These are phyloP conservation scores for Chironomus riparius DNA, from an alignment of 2,888 invertebrate genomes.

Conservation along the genomic window DNA sequence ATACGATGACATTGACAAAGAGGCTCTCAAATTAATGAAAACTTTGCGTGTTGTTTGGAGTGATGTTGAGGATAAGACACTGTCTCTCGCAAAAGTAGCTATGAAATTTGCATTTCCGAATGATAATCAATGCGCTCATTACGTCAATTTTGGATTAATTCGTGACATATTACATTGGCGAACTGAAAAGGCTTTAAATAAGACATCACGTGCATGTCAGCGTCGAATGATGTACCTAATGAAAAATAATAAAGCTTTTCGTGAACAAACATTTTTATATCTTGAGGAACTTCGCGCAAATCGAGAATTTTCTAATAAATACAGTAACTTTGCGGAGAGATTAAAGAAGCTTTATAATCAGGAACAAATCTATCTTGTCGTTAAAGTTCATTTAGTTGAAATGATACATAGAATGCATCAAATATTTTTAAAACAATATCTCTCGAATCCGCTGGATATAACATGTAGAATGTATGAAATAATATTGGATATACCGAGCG, in stretches of 20 bases:
- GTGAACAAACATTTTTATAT: slow-evolving; percentile 51
- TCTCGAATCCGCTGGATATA: slow-evolving; percentile 26
- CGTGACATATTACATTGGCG: slow-evolving; percentile 50
- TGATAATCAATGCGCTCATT: slow-evolving; percentile 33
- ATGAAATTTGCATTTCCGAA: slow-evolving; percentile 46
- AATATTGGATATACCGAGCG: slow-evolving; percentile 35
- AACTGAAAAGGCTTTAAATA: slow-evolving; percentile 47
- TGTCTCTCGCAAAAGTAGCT: slow-evolving; percentile 58
- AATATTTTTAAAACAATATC: slow-evolving; percentile 33
- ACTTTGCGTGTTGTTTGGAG: slow-evolving; percentile 55
- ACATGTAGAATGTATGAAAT: not conserved
- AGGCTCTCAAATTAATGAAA: slow-evolving; percentile 5
- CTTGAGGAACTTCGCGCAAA: slow-evolving; percentile 51
- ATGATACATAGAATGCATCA: slow-evolving; percentile 36
- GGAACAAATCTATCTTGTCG: slow-evolving; percentile 34
- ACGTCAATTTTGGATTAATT: slow-evolving; percentile 42
- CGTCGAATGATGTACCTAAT: slow-evolving; percentile 54
- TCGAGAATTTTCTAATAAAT: slow-evolving; percentile 39
- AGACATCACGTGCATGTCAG: slow-evolving; percentile 59
- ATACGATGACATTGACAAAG: slow-evolving; percentile 1
- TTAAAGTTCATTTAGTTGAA: slow-evolving; percentile 38
- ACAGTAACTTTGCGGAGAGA: slow-evolving; percentile 35
- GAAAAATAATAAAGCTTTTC: slow-evolving; percentile 47
- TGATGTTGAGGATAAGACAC: slow-evolving; percentile 56
- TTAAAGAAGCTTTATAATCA: slow-evolving; percentile 37